These are phyloP conservation scores for Lithosia quadra DNA, from an alignment of 2,888 invertebrate genomes.

Conservation along the genomic window DNA sequence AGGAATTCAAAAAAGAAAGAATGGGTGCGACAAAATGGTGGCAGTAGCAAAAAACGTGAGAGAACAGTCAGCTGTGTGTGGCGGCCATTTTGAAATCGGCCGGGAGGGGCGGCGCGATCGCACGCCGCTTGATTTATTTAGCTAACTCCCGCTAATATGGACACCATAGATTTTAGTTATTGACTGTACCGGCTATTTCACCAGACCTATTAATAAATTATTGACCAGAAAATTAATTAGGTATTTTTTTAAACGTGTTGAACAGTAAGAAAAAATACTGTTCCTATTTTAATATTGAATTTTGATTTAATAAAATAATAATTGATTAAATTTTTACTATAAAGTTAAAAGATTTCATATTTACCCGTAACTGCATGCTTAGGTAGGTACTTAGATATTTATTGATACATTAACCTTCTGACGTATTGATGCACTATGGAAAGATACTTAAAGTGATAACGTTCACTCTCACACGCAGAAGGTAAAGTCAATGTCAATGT, in stretches of 20 bases:
- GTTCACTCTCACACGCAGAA: too few species aligned
- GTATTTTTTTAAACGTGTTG: background rate
- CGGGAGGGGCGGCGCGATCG: conserved; percentile 66
- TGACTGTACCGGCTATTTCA: conserved; percentile 57
- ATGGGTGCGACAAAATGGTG: conserved; percentile 67
- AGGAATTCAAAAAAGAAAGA: conserved; percentile 53
- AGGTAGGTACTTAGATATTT: background rate
- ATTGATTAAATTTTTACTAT: too few species aligned
- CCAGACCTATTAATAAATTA: background rate
- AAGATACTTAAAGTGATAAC: background rate
- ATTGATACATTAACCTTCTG: background rate
- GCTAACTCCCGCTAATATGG: conserved; percentile 61
- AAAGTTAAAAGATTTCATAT: too few species aligned
- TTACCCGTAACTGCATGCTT: background rate
- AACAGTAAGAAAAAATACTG: background rate
- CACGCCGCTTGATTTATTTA: conserved; percentile 75
- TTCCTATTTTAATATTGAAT: too few species aligned
- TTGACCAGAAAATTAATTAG: background rate
- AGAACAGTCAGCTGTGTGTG: conserved; percentile 74
- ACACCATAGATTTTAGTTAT: conserved; percentile 62
- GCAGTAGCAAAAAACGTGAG: conserved; percentile 67
- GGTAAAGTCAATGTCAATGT: background rate
- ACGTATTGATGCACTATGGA: background rate
- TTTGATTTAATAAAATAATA: background rate
- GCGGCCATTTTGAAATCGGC: conserved; percentile 79